A percentile compares a stretch with the other conserved stretches of the same genome.
Evolutionary conservation across 2,113 vertebrate species (phyloP).

Genomic region (Nannospalax galili): DNA sequence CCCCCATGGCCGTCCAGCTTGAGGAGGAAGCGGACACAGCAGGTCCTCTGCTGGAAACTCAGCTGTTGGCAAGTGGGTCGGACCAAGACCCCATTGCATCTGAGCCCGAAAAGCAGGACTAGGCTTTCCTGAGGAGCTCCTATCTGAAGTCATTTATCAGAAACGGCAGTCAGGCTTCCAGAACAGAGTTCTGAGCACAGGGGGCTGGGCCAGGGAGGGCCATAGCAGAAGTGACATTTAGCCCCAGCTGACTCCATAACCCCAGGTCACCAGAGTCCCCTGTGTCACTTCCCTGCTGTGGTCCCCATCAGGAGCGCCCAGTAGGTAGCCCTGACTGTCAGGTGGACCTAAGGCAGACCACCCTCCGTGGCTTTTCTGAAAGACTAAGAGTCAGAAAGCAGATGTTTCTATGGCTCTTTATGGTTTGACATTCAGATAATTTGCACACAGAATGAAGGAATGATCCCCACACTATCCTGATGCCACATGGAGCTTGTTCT

Average conservation of each 20-base stretch:
- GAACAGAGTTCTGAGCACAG: background rate
- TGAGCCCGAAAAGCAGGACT: background rate
- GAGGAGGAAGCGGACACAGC: background rate
- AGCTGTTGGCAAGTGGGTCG: background rate
- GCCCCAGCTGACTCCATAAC: too few relatives aligned
- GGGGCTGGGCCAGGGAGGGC: fast-evolving
- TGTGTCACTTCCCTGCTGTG: background rate
- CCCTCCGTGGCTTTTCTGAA: background rate
- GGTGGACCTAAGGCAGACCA: fast-evolving
- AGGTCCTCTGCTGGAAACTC: background rate
- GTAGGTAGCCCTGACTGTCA: fast-evolving
- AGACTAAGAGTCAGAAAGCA: background rate
- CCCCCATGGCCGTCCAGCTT: too few relatives aligned
- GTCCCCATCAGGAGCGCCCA: too few relatives aligned
- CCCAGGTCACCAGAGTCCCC: background rate
- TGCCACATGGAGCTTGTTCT: fast-evolving
- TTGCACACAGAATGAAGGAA: background rate
- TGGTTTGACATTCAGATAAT: background rate
- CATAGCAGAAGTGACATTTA: fast-evolving
- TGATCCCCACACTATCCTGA: fast-evolving
- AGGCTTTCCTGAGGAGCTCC: fast-evolving
- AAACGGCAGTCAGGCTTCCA: too few relatives aligned
- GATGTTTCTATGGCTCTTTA: background rate
- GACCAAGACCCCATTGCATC: background rate
- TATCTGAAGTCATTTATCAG: background rate